Conservation (phyloP, 1,140 invertebrate species). For the Hirudo medicinalis region DNA sequence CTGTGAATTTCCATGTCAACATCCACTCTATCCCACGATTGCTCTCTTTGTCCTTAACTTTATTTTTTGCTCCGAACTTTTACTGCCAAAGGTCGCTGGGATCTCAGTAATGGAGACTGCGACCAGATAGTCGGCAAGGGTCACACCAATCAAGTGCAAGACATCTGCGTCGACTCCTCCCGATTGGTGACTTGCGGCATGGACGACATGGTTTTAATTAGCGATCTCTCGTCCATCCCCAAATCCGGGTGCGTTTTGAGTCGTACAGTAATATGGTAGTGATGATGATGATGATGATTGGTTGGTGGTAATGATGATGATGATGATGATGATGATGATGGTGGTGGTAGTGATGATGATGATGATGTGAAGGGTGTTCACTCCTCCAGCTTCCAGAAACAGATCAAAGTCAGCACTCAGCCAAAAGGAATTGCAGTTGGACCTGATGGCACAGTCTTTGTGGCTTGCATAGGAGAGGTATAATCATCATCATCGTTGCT, state of each 20-base stretch:
- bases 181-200: constrained; percentile 72
- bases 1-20: too few species aligned
- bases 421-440: constrained; percentile 62
- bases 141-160: constrained; percentile 87
- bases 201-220: constrained; percentile 64
- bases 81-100: constrained; percentile 53
- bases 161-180: constrained; percentile 57
- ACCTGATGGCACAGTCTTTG: constrained; percentile 54
- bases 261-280: neutral
- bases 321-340: neutral
- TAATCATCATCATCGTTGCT: constrained; percentile 24
- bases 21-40: too few species aligned
- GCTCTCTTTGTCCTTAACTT: too few species aligned
- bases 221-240: constrained; percentile 22
- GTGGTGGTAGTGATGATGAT: neutral
- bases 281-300: neutral
- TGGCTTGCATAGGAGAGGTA: constrained; percentile 68
- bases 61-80: too few species aligned
- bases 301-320: neutral
- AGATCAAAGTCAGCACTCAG: constrained; percentile 70
- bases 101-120: constrained; percentile 60
- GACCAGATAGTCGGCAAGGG: constrained; percentile 64
- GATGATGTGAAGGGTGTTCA: neutral
- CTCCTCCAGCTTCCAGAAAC: constrained; percentile 8
- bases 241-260: constrained; percentile 8